Conservation (phyloP, 2,888 invertebrate species). For the Mechanitis mazaeus region DNA sequence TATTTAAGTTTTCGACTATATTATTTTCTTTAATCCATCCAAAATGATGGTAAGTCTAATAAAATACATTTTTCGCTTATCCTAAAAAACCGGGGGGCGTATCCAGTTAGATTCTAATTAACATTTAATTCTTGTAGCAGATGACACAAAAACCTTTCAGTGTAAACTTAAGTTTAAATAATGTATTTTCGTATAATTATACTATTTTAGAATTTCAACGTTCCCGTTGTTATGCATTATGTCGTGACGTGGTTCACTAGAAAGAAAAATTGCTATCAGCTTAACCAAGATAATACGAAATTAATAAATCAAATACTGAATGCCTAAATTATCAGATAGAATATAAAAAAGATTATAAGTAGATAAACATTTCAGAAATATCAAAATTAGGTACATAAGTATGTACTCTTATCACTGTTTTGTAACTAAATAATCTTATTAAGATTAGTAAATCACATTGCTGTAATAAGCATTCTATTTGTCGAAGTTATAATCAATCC, state of each 20-base stretch:
- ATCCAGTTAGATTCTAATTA: constrained; percentile 19
- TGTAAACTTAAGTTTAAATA: too few relatives aligned
- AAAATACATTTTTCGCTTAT: constrained; percentile 3
- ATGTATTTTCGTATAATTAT: too few relatives aligned
- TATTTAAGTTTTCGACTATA: constrained; percentile 6
- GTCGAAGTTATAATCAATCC: too few relatives aligned
- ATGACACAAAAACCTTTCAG: too few relatives aligned
- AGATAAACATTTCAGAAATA: background rate
- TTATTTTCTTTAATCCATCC: constrained; percentile 10
- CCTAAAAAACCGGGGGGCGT: constrained; percentile 45
- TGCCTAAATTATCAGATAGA: background rate
- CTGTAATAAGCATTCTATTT: too few relatives aligned
- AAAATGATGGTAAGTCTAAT: constrained; percentile 56
- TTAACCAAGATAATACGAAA: constrained; percentile 8
- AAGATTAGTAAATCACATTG: too few relatives aligned
- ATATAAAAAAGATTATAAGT: background rate
- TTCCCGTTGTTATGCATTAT: background rate
- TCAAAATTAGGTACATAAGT: too few relatives aligned
- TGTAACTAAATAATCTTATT: too few relatives aligned
- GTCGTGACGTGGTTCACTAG: background rate
- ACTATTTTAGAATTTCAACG: background rate
- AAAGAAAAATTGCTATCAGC: constrained; percentile 10
- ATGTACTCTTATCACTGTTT: too few relatives aligned
- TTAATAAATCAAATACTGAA: background rate
- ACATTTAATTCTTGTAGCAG: background rate